A percentile compares a stretch with the other conserved stretches of the same genome.
These are phyloP conservation scores for Leptogaster cylindrica DNA, from an alignment of 2,888 invertebrate genomes.

Conservation along the genomic window DNA sequence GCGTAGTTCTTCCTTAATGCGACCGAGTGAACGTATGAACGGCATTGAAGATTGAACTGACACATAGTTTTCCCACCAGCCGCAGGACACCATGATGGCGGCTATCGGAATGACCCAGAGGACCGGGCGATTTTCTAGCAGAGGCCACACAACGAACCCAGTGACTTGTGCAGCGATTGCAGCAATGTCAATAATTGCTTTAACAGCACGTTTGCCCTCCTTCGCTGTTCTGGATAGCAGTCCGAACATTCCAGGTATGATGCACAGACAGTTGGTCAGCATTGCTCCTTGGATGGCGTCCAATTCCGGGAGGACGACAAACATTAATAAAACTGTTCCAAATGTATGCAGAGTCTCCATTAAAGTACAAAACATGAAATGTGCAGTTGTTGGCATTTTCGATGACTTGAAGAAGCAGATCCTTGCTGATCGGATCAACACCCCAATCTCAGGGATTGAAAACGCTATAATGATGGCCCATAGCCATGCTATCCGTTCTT, in stretches of 20 bases:
- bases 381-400: constrained; percentile 68
- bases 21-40: constrained; percentile 72
- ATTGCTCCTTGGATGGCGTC: constrained; percentile 95
- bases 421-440: constrained; percentile 80
- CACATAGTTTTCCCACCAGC: constrained; percentile 99
- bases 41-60: constrained; percentile 82
- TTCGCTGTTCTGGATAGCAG: constrained; percentile 82
- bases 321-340: constrained; percentile 85
- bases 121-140: constrained; percentile 75
- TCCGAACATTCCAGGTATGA: constrained; percentile 77
- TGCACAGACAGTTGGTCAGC: constrained; percentile 94
- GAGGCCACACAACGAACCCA: constrained; percentile 91
- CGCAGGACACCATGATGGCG: constrained; percentile 84
- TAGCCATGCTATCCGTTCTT: constrained; percentile 90
- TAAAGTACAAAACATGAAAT: constrained; percentile 68
- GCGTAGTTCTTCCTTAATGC: constrained; percentile 79
- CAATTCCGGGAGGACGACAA: constrained; percentile 86
- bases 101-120: constrained; percentile 88
- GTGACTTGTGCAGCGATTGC: constrained; percentile 89
- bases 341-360: constrained; percentile 89
- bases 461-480: constrained; percentile 90
- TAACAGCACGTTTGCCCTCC: constrained; percentile 78
- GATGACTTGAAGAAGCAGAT: constrained; percentile 92
- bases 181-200: constrained; percentile 81
- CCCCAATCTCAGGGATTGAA: constrained; percentile 86